Conservation (phyloP, 2,797 vertebrate species). For the Remorina albescens region DNA sequence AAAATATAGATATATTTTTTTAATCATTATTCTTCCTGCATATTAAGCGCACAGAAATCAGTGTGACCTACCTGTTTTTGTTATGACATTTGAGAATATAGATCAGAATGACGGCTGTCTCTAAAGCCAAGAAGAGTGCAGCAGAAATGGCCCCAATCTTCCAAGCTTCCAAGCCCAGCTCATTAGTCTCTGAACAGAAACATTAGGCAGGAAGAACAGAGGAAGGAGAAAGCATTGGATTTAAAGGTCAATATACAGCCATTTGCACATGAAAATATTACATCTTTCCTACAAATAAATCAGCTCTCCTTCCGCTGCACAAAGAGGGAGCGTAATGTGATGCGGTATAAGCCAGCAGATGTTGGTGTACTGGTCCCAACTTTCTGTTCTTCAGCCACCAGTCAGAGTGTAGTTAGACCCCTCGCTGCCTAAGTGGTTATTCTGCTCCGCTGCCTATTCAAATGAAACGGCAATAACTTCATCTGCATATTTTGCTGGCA, state of each 20-base stretch:
- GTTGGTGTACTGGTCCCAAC: slow-evolving; percentile 22
- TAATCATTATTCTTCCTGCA: not conserved
- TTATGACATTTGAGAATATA: slow-evolving; percentile 81
- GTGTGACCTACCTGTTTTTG: slow-evolving; percentile 74
- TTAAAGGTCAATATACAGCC: slow-evolving; percentile 1
- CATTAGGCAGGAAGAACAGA: slow-evolving; percentile 6
- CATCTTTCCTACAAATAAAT: slow-evolving; percentile 10
- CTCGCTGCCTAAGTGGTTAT: too few species aligned
- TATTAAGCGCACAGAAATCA: not conserved
- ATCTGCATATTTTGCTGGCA: slow-evolving; percentile 56
- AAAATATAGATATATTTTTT: slow-evolving; percentile 27
- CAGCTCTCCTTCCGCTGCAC: not conserved
- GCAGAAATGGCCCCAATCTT: slow-evolving; percentile 81
- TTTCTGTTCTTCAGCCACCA: slow-evolving; percentile 31
- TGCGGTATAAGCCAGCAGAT: too few species aligned
- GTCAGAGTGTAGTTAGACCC: slow-evolving; percentile 10
- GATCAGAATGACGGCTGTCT: slow-evolving; percentile 78
- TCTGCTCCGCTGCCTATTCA: slow-evolving; percentile 37
- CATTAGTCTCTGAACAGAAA: slow-evolving; percentile 63
- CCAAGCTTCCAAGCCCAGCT: slow-evolving; percentile 80
- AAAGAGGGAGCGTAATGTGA: slow-evolving; percentile 7
- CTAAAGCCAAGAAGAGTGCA: slow-evolving; percentile 80
- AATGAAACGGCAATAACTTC: slow-evolving; percentile 51
- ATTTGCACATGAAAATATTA: not conserved
- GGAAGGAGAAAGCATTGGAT: not conserved